Conservation (phyloP, 2,113 vertebrate genomes). For the Mastomys natalensis region DNA sequence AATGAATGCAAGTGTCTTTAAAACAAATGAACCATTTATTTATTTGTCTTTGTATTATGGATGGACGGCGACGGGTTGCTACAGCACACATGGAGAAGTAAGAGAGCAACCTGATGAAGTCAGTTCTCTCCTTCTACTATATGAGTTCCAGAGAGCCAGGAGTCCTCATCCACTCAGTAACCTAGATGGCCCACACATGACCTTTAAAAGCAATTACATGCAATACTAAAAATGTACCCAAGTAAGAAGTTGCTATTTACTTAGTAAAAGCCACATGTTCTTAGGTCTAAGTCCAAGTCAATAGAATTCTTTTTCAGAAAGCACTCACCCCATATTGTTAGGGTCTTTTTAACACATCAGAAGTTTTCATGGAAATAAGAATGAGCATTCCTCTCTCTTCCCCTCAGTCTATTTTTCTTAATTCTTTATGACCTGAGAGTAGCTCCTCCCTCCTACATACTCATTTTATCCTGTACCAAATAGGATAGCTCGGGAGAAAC, state of each 20-base stretch:
- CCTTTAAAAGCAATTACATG: constrained; percentile 12
- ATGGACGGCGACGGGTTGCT: no score
- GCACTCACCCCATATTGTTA: not conserved
- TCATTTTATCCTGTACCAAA: constrained; percentile 40
- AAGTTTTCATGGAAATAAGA: not conserved
- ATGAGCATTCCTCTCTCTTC: not conserved
- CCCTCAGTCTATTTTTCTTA: constrained; percentile 34
- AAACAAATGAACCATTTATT: not conserved
- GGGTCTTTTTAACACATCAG: not conserved
- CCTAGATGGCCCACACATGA: no score
- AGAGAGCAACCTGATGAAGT: not conserved
- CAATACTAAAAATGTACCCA: not conserved
- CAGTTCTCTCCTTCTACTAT: not conserved
- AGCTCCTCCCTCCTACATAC: not conserved
- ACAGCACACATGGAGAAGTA: not conserved
- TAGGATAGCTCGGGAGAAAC: not conserved
- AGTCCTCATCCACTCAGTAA: not conserved
- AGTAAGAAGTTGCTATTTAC: not conserved
- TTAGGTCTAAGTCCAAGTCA: not conserved
- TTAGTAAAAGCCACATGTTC: not conserved
- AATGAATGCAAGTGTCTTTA: not conserved
- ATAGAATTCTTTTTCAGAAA: constrained; percentile 43
- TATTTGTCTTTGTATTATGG: no score
- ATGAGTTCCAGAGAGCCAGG: not conserved
- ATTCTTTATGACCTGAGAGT: not conserved